Base-by-base conservation (phyloP, 2,797 vertebrate species). In the Ataeniobius toweri region DNA sequence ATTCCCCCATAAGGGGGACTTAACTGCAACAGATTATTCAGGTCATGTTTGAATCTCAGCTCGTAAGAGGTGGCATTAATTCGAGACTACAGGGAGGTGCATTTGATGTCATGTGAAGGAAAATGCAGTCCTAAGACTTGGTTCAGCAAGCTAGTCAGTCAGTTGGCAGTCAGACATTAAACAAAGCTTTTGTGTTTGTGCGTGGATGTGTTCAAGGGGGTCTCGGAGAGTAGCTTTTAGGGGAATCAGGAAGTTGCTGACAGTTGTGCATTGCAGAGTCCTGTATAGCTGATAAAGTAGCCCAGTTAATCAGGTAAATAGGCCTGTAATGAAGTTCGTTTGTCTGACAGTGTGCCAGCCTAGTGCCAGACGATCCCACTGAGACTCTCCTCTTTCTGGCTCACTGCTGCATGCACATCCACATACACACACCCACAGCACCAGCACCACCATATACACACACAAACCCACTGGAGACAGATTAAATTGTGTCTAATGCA, bases 401-500 rank as follows among this genome's bases (percentile, higher is more conserved):
- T 88, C 50, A 77, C 75, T 68, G 74, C 89, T 75, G 75, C 81
- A 79, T 76, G 36, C 24, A 48, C 71, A 76, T 73, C 78, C 73
- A 20, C 83, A 53, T 22, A 65, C 55, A 72, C 71, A 72, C 46
- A 71, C 51, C 13, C 22, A 22, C 67, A 28, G 72, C 71, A 78
- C 67, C 79, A 26, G 72, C 74, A 80, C 73, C 83, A 75, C 44
- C 73, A 36, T 55, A 68, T 58, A 78, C 71, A 63, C 73, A 65
- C 77, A 80, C 77, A 46, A 86, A 85, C 84, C 82, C 89, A 83
- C 85, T 84, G 79, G 89, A 93, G 91, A 93, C 92, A 90, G 93
- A 94, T 92, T 93, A 90, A 86, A 90, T 93, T 93, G 85, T 94
- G 87, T 92, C 91, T 94, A 93, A 93, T 94, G 93, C 90, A 93